Base-by-base conservation (phyloP, 2,113 vertebrate species). In the Pitta sordida region DNA sequence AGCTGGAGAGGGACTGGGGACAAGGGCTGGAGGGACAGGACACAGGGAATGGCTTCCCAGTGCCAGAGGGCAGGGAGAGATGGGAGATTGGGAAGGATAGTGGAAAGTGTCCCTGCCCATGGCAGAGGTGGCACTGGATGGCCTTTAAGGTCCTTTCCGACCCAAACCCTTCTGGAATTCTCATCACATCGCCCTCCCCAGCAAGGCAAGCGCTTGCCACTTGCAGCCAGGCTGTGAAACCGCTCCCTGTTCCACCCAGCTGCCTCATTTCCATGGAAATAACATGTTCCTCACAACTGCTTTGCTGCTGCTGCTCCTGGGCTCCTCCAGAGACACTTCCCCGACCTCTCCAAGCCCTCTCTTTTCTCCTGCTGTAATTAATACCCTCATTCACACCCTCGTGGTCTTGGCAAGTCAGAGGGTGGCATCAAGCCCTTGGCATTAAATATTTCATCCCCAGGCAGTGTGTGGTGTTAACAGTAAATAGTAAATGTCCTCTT, bases 381-480 rank as follows among this genome's bases (percentile, higher is more conserved):
- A 82, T 64, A 71, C 39, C 62, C 70, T 90, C 67, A 46, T 71
- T 71, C 62, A 88, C n/a, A 36, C 81, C 65, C 20, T 34, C 3
- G 3, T 55, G 43, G 23, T 56, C 75, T 44, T 64, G 69, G 15
- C 43, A 69, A 67, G 74, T 58, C 5, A 1, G 9, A n/a, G 29
- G 39, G 48, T 9, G 4, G n/a, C 53, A n/a, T 36, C 73, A 93
- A 90, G 49, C 71, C 43, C 39, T 82, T 55, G 36, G 52, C 49
- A 55, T 91, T 56, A 68, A 90, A 86, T 91, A 83, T 76, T 93
- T 76, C 49, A 90, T 83, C 79, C n/a, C 44, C 67, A 91, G 58
- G 62, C 62, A 69, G 44, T 36, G 39, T 49, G 80, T 76, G 88
- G 29, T 90, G 60, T 85, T 75, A 88, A 59, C 53, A 26, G 48